These are phyloP conservation scores for Myopa testacea DNA, from an alignment of 2,888 invertebrate species.

Conservation along the genomic window DNA sequence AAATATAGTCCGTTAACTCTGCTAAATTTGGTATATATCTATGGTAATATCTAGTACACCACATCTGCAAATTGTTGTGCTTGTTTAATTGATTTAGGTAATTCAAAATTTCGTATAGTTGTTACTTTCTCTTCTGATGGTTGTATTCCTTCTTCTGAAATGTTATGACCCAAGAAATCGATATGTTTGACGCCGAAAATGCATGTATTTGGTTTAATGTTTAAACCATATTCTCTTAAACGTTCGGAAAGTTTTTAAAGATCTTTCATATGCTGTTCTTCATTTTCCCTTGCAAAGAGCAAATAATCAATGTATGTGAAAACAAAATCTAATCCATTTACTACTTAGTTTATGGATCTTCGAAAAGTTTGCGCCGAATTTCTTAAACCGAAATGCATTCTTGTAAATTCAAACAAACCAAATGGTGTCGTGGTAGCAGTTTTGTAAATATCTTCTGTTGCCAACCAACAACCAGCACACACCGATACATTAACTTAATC, in stretches of 20 bases:
- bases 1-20: not conserved
- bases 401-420: slow-evolving; percentile 28
- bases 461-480: no score
- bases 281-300: slow-evolving; percentile 3
- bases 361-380: not conserved
- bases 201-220: slow-evolving; percentile 22
- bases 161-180: not conserved
- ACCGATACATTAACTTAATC: no score
- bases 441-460: no score
- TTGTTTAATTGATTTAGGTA: slow-evolving; percentile 12
- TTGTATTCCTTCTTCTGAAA: slow-evolving; percentile 5
- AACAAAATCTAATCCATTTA: slow-evolving; percentile 28
- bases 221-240: slow-evolving; percentile 5
- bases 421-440: no score
- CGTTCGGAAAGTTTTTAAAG: not conserved
- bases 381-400: slow-evolving; percentile 36
- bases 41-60: slow-evolving; percentile 9
- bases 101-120: not conserved
- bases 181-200: slow-evolving; percentile 10
- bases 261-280: slow-evolving; percentile 16
- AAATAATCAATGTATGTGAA: slow-evolving; percentile 33
- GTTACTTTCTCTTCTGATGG: not conserved
- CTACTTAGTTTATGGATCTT: slow-evolving; percentile 12
- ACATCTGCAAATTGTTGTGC: slow-evolving; percentile 5
- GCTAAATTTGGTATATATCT: not conserved